These are phyloP conservation scores for Vombatus ursinus DNA, from an alignment of 2,113 vertebrate genomes.

Conservation along the genomic window DNA sequence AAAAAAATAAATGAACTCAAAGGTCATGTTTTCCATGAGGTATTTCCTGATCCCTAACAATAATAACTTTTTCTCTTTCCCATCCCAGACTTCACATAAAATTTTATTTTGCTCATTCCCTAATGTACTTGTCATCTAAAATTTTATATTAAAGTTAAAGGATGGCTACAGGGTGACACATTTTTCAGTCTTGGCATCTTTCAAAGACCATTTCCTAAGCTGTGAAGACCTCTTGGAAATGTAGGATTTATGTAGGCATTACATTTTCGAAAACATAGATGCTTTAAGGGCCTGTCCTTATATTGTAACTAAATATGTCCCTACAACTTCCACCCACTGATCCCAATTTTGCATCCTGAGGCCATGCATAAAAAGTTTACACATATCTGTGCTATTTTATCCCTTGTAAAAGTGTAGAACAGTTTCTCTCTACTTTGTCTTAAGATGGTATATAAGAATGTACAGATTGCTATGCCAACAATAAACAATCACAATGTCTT, in stretches of 20 bases:
- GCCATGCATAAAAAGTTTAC: not conserved
- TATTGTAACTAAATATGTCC: not conserved
- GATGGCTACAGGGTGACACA: not conserved
- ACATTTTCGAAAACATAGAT: not conserved
- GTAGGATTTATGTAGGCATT: not conserved
- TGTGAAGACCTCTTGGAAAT: not conserved
- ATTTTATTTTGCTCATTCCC: not conserved
- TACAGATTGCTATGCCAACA: not conserved
- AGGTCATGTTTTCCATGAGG: not conserved
- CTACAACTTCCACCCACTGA: not conserved
- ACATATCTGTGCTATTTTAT: not conserved
- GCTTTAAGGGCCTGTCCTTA: not conserved
- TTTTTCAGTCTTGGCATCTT: not conserved
- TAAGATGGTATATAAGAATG: not conserved
- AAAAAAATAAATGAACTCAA: not conserved
- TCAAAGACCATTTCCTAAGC: not conserved
- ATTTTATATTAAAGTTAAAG: not conserved
- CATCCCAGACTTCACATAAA: not conserved
- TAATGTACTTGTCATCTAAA: not conserved
- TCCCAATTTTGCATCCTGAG: not conserved
- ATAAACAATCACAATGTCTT: not conserved
- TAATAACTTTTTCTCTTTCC: not conserved
- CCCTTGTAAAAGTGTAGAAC: not conserved
- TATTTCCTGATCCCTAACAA: not conserved
- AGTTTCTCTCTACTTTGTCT: not conserved